Conservation (phyloP, 2,888 invertebrate genomes). For the Pachycephus smyrnensis region DNA sequence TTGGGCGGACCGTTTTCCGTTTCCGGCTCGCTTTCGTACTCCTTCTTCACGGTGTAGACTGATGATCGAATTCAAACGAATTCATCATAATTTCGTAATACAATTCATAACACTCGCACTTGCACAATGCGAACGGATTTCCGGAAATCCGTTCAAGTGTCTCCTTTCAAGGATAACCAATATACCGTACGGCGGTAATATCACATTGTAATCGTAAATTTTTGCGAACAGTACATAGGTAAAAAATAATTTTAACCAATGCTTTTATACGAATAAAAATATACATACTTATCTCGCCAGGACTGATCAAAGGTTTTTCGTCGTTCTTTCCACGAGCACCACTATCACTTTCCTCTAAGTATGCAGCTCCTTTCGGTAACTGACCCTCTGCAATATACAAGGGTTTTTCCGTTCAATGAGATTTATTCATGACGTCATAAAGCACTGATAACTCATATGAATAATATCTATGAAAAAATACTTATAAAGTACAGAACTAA, state of each 20-base stretch:
- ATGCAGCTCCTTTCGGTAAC: constrained; percentile 81
- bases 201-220: neutral
- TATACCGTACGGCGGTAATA: neutral
- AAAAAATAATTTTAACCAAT: neutral
- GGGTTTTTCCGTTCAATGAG: neutral
- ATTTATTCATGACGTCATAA: neutral
- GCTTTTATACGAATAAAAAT: constrained; percentile 3
- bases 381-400: constrained; percentile 79
- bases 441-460: neutral
- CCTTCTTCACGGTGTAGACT: constrained; percentile 79
- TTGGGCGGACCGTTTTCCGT: constrained; percentile 74
- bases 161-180: neutral
- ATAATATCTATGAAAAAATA: constrained; percentile 15
- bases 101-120: constrained; percentile 25
- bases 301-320: constrained; percentile 54
- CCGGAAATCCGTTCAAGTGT: neutral
- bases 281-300: constrained; percentile 61
- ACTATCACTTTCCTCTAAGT: constrained; percentile 71
- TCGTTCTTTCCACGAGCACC: constrained; percentile 39
- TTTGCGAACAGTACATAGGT: neutral
- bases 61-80: constrained; percentile 54
- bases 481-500: constrained; percentile 61
- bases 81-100: constrained; percentile 10
- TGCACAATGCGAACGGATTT: constrained; percentile 10
- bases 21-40: constrained; percentile 83